These are phyloP conservation scores for Myathropa florea DNA, from an alignment of 2,888 invertebrate genomes.

Conservation along the genomic window DNA sequence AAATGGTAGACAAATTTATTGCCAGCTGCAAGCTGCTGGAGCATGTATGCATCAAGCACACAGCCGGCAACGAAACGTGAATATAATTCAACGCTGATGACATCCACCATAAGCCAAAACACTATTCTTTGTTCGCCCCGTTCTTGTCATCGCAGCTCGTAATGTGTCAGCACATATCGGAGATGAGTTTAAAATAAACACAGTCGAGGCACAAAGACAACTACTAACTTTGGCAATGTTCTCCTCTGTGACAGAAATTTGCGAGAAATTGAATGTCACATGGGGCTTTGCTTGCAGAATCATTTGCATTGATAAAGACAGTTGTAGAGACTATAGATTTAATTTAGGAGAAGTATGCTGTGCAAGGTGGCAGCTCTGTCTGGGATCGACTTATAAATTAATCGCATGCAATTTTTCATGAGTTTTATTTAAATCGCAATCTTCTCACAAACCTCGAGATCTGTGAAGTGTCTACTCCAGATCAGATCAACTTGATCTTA, in stretches of 20 bases:
- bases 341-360: too few species aligned
- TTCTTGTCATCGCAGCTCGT: conserved; percentile 40
- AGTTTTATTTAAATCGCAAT: too few species aligned
- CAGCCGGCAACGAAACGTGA: conserved; percentile 41
- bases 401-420: too few species aligned
- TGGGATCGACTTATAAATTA: too few species aligned
- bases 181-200: conserved; percentile 50
- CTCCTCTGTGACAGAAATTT: not conserved
- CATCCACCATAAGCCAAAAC: conserved; percentile 62
- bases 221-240: not conserved
- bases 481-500: too few species aligned
- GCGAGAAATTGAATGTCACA: not conserved
- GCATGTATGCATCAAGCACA: conserved; percentile 32
- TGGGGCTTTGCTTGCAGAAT: not conserved
- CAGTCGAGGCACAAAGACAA: not conserved
- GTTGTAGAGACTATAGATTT: too few species aligned
- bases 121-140: conserved; percentile 41
- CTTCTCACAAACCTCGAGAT: too few species aligned
- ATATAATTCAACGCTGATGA: conserved; percentile 68
- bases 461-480: too few species aligned
- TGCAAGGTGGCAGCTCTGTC: too few species aligned
- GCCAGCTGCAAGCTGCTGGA: conserved; percentile 59
- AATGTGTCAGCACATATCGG: conserved; percentile 40
- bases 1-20: conserved; percentile 54
- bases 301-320: too few species aligned